phyloP scores from a whole-genome alignment of 2,113 vertebrate species.

The Poeciliopsis retropinna region DNA sequence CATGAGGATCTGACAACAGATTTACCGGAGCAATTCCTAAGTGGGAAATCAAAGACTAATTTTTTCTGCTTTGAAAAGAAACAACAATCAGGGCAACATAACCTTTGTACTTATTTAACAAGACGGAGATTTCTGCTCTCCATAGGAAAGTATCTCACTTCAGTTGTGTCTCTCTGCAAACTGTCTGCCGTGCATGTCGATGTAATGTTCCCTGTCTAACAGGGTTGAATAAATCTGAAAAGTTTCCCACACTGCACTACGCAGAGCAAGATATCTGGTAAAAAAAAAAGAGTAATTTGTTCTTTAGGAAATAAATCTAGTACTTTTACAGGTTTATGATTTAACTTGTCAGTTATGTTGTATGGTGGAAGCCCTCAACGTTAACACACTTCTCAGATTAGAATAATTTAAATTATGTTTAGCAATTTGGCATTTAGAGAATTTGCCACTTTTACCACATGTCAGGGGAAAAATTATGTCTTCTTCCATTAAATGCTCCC shows the following conservation, averaged over 20 bases:
- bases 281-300: conserved; percentile 23
- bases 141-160: conserved; percentile 27
- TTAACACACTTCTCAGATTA: conserved; percentile 4
- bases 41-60: conserved; percentile 20
- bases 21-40: conserved; percentile 18
- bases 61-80: conserved; percentile 24
- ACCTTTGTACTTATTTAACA: conserved; percentile 25
- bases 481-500: conserved; percentile 8
- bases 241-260: conserved; percentile 30
- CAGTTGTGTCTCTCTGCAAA: conserved; percentile 42
- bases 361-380: background rate
- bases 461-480: conserved; percentile 8
- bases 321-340: background rate
- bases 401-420: conserved; percentile 10
- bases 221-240: conserved; percentile 37
- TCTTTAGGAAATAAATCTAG: background rate
- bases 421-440: conserved; percentile 16
- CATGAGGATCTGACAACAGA: conserved; percentile 5
- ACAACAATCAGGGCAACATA: conserved; percentile 8
- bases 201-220: conserved; percentile 9
- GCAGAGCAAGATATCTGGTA: conserved; percentile 21
- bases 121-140: conserved; percentile 34
- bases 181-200: conserved; percentile 39
- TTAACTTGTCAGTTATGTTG: background rate
- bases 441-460: conserved; percentile 17